Percentiles rank a stretch among this genome's conserved stretches.
These are phyloP conservation scores for Champsocephalus esox DNA, from an alignment of 2,797 vertebrate species.

Conservation along the genomic window DNA sequence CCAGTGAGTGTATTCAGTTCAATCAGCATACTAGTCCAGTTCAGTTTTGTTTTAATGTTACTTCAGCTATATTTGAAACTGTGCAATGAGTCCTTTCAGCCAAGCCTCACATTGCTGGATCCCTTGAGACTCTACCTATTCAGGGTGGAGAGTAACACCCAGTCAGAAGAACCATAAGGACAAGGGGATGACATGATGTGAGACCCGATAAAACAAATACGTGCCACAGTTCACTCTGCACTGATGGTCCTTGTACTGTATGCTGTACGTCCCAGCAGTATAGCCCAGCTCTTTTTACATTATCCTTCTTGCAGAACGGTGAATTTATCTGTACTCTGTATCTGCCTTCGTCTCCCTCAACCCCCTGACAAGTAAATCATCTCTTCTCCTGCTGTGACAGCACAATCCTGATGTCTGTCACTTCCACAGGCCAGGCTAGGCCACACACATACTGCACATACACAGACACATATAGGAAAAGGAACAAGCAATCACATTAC, in stretches of 20 bases:
- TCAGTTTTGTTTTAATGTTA: neutral
- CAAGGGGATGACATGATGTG: constrained; percentile 7
- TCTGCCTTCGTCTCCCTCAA: constrained; percentile 71
- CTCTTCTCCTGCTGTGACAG: constrained; percentile 76
- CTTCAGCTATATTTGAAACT: constrained; percentile 14
- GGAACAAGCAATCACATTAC: constrained; percentile 52
- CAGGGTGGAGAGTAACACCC: neutral
- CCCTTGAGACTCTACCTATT: neutral
- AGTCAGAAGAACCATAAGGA: constrained; percentile 6
- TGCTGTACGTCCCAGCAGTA: constrained; percentile 44
- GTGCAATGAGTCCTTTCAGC: constrained; percentile 4
- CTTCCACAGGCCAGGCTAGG: constrained; percentile 55
- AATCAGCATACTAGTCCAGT: neutral
- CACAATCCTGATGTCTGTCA: constrained; percentile 73
- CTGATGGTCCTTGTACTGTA: constrained; percentile 26
- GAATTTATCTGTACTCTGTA: constrained; percentile 67
- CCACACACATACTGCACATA: constrained; percentile 60
- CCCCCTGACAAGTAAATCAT: constrained; percentile 79
- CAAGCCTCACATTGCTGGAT: neutral
- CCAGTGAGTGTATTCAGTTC: neutral
- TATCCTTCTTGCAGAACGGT: constrained; percentile 57
- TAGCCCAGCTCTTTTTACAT: constrained; percentile 58
- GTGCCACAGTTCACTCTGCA: constrained; percentile 28
- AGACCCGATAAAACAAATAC: constrained; percentile 43
- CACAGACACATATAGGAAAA: constrained; percentile 10